Base-by-base conservation (phyloP, 2,113 vertebrate species). In the Felis chaus region DNA sequence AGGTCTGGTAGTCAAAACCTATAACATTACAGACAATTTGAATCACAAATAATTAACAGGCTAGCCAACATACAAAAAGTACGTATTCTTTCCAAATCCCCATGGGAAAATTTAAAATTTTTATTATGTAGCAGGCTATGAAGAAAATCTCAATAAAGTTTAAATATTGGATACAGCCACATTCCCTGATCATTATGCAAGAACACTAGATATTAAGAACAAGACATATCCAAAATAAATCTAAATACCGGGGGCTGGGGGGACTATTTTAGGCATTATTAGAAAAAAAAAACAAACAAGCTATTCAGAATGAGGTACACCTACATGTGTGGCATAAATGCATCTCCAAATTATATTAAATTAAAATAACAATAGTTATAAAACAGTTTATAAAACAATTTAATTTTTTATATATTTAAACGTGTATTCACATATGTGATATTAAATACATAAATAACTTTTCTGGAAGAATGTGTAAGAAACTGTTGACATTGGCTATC, bases 361-460 rank as follows among this genome's bases (percentile, higher is more conserved):
- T 86, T 69, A 94, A 97, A 94, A 84, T 55, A 89, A 69, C 5
- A 89, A 31, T 79, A 41, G 7, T 79, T 55, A 90, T 82, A 68
- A 66, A 92, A 55, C 41, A 89, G 5, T 86, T 86, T 82, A 92
- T 91, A 88, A 91, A 81, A 36, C 25, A 96, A 36, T 63, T 85
- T 80, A 63, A 87, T 68, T 94, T 16, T 92, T 87, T 82, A 81
- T 92, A 61, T 45, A 69, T 78, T 87, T 94, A 85, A 83, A 95
- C 92, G 36, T 3, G 41, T 92, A 85, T 65, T 81, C 18, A 66
- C 33, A 73, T 91, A 48, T 73, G 57, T 53, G n/a, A 93, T 90
- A 96, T 93, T 89, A 96, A 97, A 95, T 63, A 65, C 73, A 91
- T 87, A 93, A 96, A 66, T 95, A 90, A 68, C 31, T 88, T 94